Percentiles rank a stretch among this genome's conserved stretches.
These are phyloP conservation scores for Noctua janthe DNA, from an alignment of 2,888 invertebrate genomes.

Conservation along the genomic window DNA sequence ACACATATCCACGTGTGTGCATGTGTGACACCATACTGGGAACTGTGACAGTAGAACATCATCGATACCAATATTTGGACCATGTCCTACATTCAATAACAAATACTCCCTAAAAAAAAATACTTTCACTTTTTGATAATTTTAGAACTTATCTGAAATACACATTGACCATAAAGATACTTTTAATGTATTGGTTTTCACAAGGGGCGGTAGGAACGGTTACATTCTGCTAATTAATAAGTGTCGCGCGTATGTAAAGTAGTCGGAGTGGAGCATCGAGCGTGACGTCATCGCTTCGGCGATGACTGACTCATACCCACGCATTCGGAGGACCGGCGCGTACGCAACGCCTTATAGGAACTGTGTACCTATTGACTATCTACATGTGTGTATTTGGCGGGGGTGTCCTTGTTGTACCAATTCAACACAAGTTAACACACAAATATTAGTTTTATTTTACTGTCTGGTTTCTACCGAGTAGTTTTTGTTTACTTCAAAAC, in stretches of 20 bases:
- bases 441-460: background rate
- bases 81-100: conserved; percentile 37
- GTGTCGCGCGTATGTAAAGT: conserved; percentile 23
- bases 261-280: background rate
- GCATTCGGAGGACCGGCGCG: conserved; percentile 21
- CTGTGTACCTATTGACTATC: background rate
- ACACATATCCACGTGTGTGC: conserved; percentile 14
- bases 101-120: background rate
- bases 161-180: background rate
- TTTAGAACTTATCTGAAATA: background rate
- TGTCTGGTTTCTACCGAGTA: background rate
- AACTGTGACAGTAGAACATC: conserved; percentile 38
- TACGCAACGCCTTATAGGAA: conserved; percentile 5
- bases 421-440: conserved; percentile 68
- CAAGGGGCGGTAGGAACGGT: background rate
- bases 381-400: background rate
- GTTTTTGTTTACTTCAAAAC: background rate
- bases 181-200: background rate
- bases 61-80: conserved; percentile 45
- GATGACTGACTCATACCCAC: conserved; percentile 19
- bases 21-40: conserved; percentile 13
- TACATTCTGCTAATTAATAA: conserved; percentile 8
- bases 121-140: conserved; percentile 25
- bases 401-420: background rate
- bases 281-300: conserved; percentile 34